Conservation (phyloP, 1,140 invertebrate genomes). For the Drosophila tropicalis region DNA sequence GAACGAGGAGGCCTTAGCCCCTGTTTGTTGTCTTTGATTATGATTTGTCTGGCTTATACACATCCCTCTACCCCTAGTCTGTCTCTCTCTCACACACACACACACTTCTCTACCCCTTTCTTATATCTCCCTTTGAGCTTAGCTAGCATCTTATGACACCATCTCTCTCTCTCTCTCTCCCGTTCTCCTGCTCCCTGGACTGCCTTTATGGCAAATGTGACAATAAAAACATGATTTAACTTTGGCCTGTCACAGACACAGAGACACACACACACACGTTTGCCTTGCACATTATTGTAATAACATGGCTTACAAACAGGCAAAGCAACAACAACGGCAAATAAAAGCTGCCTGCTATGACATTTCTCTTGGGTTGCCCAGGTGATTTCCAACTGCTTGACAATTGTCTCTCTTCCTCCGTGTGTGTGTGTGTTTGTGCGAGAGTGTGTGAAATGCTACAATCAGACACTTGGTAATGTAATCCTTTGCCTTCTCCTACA, state of each 20-base stretch:
- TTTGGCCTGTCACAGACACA: conserved; percentile 63
- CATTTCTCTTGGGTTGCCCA: conserved; percentile 58
- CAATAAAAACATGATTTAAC: conserved; percentile 81
- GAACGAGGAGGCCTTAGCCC: conserved; percentile 17
- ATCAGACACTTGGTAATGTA: conserved; percentile 58
- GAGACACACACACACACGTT: conserved; percentile 12
- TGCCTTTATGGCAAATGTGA: conserved; percentile 78
- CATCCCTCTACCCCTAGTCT: background rate
- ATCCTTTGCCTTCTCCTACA: conserved; percentile 36
- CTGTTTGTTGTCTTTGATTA: conserved; percentile 70
- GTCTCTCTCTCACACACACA: background rate
- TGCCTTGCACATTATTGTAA: conserved; percentile 72
- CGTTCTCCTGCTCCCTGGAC: conserved; percentile 43
- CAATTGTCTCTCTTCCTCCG: conserved; percentile 43
- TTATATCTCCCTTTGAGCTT: conserved; percentile 39
- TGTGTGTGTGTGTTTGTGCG: conserved; percentile 1
- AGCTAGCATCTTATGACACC: conserved; percentile 67
- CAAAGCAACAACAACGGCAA: conserved; percentile 52
- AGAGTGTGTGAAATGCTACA: conserved; percentile 30
- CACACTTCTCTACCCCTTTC: background rate
- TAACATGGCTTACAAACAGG: conserved; percentile 79
- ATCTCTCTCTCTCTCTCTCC: conserved; percentile 7
- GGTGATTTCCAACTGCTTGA: conserved; percentile 71
- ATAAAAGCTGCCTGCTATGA: conserved; percentile 38
- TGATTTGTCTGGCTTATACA: conserved; percentile 76